A percentile compares a stretch with the other conserved stretches of the same genome.
These are phyloP conservation scores for Trachymyrmex cornetzi DNA, from an alignment of 1,140 invertebrate genomes.

Conservation along the genomic window DNA sequence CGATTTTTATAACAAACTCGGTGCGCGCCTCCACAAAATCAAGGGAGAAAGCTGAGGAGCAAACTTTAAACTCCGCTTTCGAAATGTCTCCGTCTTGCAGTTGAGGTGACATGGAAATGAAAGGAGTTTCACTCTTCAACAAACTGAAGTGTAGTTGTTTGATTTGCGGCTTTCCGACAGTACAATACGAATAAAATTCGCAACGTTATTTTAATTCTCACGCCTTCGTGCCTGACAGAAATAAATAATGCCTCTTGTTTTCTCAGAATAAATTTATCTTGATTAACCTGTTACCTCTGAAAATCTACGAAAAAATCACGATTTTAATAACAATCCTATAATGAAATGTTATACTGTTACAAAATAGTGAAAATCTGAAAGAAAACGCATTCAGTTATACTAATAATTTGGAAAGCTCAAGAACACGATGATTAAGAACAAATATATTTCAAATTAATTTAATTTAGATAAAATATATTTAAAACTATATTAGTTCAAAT, in stretches of 20 bases:
- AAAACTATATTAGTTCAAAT: no score
- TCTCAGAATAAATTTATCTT: constrained; percentile 35
- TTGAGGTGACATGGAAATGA: constrained; percentile 49
- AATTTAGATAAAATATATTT: neutral
- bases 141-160: constrained; percentile 15
- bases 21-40: constrained; percentile 9
- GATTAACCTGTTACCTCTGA: neutral
- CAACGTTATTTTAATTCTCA: constrained; percentile 32
- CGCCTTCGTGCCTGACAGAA: neutral
- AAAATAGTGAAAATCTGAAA: neutral
- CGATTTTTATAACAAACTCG: constrained; percentile 53
- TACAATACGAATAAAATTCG: neutral
- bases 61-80: constrained; percentile 31
- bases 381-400: neutral
- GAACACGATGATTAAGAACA: neutral
- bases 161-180: constrained; percentile 2
- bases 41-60: constrained; percentile 22
- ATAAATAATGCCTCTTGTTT: neutral
- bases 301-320: constrained; percentile 11
- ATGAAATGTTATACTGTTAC: constrained; percentile 1
- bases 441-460: constrained; percentile 18
- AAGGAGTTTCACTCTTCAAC: constrained; percentile 8
- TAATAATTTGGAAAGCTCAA: constrained; percentile 4
- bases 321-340: neutral
- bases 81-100: constrained; percentile 20